Evolutionary conservation across 1,140 invertebrate species (phyloP), one percentile per base, ranked within the genome.

Genomic region (Cherax destructor): DNA sequence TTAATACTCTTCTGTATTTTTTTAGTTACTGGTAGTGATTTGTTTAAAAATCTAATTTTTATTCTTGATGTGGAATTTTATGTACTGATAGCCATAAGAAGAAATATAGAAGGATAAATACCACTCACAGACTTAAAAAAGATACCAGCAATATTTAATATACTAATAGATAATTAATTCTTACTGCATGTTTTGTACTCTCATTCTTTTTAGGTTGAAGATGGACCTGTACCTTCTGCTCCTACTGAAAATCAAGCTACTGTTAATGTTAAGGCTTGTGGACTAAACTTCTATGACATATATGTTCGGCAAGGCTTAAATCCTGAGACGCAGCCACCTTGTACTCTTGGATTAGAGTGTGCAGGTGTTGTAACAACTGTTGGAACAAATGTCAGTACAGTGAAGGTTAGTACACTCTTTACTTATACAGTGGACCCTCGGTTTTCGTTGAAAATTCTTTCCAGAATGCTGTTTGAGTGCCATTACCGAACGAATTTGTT

Each of bases 211-310:
- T 72, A 92, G 92, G 88, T 92, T 4, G 83, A 91, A 77, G 80
- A 92, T 56, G 89, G 77, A 13, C 72, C 47, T 7, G 10, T 78
- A 10, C 49, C 90, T 24, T 30, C 78, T 11, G 13, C 13, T 16
- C 92, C 92, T 41, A 50, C 24, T 16, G 21, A 81, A 10, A 49
- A 81, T 10, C 50, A 93, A 52, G 92, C 92, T n/a, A 77, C 59
- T 11, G 91, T 93, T 18, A 47, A 49, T 7, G 86, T 93, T 30
- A 88, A 89, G 30, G 86, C 92, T 11, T 88, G 86, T 76, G 92
- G 89, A 52, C 72, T 95, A 30, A 96, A 95, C 93, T 96, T 95
- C 93, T 94, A 95, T 83, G 95, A 96, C 94, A 92, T 95, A 41
- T 95, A 95, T 88, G 94, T 93, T 6, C 93, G 95, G 81, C 94